Conservation (phyloP, 2,888 invertebrate species). For the Aspidiotus rigidus region DNA sequence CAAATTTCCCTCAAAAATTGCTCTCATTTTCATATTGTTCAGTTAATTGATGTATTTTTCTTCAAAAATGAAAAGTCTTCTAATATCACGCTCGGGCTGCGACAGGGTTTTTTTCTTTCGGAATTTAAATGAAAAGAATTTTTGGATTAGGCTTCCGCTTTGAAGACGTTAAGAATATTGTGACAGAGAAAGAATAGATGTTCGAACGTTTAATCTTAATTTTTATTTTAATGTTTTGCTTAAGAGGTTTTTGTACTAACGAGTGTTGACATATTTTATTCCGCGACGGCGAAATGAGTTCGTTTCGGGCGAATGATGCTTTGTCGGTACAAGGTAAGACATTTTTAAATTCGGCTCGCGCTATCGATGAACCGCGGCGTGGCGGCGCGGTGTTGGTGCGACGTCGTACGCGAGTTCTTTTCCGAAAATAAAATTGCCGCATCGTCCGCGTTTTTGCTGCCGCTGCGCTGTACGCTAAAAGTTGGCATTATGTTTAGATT, state of each 20-base stretch:
- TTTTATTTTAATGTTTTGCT: no score
- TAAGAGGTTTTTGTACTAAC: neutral
- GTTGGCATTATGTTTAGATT: slow-evolving; percentile 28
- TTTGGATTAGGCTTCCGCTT: no score
- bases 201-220: no score
- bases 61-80: no score
- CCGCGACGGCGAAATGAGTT: neutral
- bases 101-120: no score
- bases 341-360: neutral
- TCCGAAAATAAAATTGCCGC: slow-evolving; percentile 28
- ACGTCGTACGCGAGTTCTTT: neutral
- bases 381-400: neutral
- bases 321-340: neutral
- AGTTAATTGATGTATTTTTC: no score
- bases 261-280: slow-evolving; percentile 2
- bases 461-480: slow-evolving; percentile 12
- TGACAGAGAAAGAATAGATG: no score
- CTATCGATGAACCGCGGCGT: neutral
- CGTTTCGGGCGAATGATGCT: neutral
- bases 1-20: no score
- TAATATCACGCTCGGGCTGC: no score
- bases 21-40: no score
- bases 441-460: neutral
- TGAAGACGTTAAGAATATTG: no score
- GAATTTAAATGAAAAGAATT: no score